Evolutionary conservation across 2,888 invertebrate genomes (phyloP).

Genomic region (Patella pellucida): DNA sequence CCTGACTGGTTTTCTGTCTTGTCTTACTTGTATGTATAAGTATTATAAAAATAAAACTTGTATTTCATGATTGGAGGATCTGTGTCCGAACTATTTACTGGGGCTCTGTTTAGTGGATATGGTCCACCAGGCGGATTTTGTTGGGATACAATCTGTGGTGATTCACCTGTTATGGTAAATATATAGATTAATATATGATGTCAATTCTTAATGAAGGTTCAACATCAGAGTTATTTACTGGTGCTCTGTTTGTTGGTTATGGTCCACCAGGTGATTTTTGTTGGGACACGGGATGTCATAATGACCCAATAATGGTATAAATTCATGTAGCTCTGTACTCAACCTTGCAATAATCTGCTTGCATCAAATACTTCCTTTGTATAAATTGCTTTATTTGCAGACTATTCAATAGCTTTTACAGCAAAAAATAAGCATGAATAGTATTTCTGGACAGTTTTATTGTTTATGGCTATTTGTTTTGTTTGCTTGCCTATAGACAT

Average conservation of each 20-base stretch:
- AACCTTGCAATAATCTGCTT: not conserved
- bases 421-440: too few species aligned
- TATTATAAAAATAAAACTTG: too few species aligned
- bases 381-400: not conserved
- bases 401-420: too few species aligned
- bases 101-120: constrained; percentile 76
- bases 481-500: too few species aligned
- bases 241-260: constrained; percentile 80
- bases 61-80: constrained; percentile 47
- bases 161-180: constrained; percentile 79
- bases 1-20: too few species aligned
- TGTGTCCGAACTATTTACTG: constrained; percentile 80
- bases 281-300: not conserved
- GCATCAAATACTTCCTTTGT: not conserved
- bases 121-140: constrained; percentile 87
- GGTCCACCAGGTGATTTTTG: constrained; percentile 12
- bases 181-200: constrained; percentile 44
- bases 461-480: too few species aligned
- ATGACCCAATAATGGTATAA: constrained; percentile 11
- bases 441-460: too few species aligned
- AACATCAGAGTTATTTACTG: constrained; percentile 80
- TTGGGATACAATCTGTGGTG: constrained; percentile 86
- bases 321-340: not conserved
- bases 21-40: too few species aligned
- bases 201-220: constrained; percentile 42